Conservation (phyloP, 2,797 vertebrate genomes). For the Anableps anableps region DNA sequence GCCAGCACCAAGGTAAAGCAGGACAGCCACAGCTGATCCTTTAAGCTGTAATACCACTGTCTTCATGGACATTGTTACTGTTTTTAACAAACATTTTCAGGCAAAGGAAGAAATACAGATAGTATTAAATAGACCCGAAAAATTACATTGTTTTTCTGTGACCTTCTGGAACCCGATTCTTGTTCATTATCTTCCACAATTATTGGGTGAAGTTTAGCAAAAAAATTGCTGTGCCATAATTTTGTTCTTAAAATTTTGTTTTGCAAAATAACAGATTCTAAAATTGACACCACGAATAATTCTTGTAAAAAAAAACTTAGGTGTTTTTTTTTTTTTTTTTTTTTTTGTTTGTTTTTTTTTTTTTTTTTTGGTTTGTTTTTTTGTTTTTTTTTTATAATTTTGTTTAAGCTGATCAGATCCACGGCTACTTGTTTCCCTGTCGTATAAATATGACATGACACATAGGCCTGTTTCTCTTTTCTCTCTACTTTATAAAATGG, state of each 20-base stretch:
- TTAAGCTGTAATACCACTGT: not conserved
- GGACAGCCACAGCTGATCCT: not conserved
- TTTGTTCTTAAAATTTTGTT: not conserved
- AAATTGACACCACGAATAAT: not conserved
- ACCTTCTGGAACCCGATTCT: not conserved
- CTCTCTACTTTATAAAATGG: not conserved
- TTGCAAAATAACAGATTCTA: not conserved
- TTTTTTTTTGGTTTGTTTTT: too few species aligned
- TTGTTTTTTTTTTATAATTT: not conserved
- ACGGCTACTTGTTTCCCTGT: not conserved
- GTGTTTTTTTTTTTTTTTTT: too few species aligned
- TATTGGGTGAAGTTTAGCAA: not conserved
- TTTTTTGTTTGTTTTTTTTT: too few species aligned
- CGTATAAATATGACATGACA: not conserved
- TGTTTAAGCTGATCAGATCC: not conserved
- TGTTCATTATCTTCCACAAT: not conserved
- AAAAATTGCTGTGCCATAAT: not conserved
- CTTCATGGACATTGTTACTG: not conserved
- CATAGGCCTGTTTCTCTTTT: not conserved
- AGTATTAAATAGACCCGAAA: not conserved
- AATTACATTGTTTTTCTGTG: not conserved
- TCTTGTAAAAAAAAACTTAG: not conserved
- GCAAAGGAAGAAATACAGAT: not conserved
- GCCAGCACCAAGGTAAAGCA: slow-evolving; percentile 94
- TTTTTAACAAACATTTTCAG: slow-evolving; percentile 5